Evolutionary conservation across 2,888 invertebrate species (phyloP).

Genomic region (Dendrolimus pini): DNA sequence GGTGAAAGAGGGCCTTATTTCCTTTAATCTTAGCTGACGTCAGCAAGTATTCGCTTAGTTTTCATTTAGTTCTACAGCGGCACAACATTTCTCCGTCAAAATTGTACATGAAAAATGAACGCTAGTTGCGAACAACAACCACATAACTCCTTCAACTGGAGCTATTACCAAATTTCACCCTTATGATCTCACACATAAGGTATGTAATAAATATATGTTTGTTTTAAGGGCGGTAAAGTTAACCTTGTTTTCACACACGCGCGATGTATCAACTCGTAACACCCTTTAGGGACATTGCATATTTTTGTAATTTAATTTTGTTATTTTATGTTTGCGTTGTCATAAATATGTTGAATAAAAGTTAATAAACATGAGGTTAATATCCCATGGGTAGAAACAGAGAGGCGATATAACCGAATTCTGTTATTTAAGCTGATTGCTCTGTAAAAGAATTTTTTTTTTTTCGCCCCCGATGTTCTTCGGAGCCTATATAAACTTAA

Average conservation of each 20-base stretch:
- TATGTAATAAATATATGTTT: background rate
- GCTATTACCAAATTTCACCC: background rate
- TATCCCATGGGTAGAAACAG: no score
- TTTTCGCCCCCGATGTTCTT: no score
- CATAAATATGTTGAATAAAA: no score
- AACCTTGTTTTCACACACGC: background rate
- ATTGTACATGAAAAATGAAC: slow-evolving; percentile 43
- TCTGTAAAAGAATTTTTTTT: background rate
- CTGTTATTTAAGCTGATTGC: no score
- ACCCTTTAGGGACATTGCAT: background rate
- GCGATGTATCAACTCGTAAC: background rate
- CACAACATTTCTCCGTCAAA: slow-evolving; percentile 14
- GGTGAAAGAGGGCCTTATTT: background rate
- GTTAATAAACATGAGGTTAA: no score
- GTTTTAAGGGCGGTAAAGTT: background rate
- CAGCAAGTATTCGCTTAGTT: background rate
- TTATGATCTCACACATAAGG: background rate
- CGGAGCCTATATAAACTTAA: no score
- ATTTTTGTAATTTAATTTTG: background rate
- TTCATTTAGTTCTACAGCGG: background rate
- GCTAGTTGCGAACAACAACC: slow-evolving; percentile 3
- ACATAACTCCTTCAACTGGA: no score
- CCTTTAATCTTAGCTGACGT: background rate
- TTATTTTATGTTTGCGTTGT: background rate
- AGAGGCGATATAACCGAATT: no score